Evolutionary conservation across 2,113 vertebrate genomes (phyloP).

Genomic region (Sardina pilchardus): DNA sequence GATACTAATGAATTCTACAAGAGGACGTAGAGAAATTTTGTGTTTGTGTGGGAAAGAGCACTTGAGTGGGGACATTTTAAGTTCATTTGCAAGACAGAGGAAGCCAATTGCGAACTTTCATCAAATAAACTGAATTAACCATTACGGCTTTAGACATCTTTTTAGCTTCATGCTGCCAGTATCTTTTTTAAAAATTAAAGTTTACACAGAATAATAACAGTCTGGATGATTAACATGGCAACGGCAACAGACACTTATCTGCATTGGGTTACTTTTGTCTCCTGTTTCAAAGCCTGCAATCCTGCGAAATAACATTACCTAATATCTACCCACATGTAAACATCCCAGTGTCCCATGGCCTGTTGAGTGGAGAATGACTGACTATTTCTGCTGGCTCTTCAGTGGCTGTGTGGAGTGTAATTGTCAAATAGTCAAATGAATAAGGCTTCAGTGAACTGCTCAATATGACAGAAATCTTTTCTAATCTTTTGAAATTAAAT

Average conservation of each 20-base stretch:
- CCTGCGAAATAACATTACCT: background rate
- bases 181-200: background rate
- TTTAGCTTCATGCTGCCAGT: background rate
- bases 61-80: slow-evolving; percentile 18
- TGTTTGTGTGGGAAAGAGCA: slow-evolving; percentile 67
- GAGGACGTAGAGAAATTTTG: slow-evolving; percentile 65
- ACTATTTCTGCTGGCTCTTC: background rate
- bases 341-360: background rate
- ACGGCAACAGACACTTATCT: background rate
- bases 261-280: background rate
- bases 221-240: background rate
- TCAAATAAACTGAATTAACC: background rate
- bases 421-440: background rate
- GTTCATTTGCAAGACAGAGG: background rate
- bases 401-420: background rate
- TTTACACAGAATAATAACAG: background rate
- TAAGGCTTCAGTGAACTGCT: background rate
- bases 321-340: background rate
- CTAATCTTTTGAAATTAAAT: background rate
- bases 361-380: background rate
- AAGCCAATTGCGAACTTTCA: background rate
- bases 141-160: background rate
- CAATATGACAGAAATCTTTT: background rate
- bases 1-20: slow-evolving; percentile 69
- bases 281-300: background rate